These are phyloP conservation scores for Stichopus chloronotus DNA, from an alignment of 35 echinoderm and acorn worm species.

Conservation along the genomic window DNA sequence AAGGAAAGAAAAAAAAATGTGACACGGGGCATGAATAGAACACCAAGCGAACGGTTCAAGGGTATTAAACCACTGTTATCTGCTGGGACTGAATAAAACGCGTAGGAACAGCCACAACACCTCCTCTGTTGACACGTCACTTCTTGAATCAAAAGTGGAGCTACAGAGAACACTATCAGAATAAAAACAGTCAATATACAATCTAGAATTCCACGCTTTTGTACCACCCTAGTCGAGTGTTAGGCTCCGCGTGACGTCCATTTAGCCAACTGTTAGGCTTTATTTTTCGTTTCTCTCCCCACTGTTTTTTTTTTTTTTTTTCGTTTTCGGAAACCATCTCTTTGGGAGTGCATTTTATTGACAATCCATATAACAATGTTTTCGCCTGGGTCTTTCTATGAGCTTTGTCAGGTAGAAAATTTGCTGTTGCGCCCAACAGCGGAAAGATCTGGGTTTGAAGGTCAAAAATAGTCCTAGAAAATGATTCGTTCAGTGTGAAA, in stretches of 20 bases:
- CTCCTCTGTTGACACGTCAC: not conserved
- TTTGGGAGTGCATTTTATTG: not conserved
- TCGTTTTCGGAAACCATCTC: conserved; percentile 1
- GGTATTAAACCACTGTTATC: not conserved
- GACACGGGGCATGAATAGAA: conserved; percentile 39
- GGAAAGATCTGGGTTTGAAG: conserved; percentile 56
- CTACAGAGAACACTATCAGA: conserved; percentile 24
- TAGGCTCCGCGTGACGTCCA: conserved; percentile 23
- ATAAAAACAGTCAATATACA: conserved; percentile 13
- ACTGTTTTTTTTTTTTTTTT: too few species aligned
- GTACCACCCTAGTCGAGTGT: not conserved
- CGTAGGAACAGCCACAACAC: conserved; percentile 30
- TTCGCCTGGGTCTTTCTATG: conserved; percentile 10
- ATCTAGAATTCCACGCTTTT: not conserved
- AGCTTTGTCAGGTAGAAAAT: conserved; percentile 52
- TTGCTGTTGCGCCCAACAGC: not conserved
- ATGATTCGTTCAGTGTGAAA: not conserved
- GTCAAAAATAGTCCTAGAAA: conserved; percentile 27
- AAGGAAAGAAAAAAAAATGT: not conserved
- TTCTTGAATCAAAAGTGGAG: conserved; percentile 51
- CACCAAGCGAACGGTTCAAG: conserved; percentile 18
- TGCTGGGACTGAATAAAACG: not conserved
- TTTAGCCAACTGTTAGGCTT: conserved; percentile 39
- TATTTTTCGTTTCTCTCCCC: not conserved
- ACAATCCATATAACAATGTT: conserved; percentile 49